Evolutionary conservation across 2,113 vertebrate species (phyloP).

Genomic region (Gallinago paraguaiae): DNA sequence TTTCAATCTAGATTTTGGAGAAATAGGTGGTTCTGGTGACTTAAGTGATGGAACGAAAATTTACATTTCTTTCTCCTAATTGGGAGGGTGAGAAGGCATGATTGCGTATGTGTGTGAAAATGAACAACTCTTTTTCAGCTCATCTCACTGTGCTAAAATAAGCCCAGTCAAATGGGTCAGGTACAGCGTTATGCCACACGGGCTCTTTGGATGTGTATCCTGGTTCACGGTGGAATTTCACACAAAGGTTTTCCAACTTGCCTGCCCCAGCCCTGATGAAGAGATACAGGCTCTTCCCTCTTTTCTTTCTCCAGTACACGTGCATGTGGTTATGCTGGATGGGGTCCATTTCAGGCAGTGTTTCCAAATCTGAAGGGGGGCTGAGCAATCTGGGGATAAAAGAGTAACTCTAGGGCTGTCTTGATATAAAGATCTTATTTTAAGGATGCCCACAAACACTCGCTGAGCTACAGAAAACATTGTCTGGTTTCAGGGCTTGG

Average conservation of each 20-base stretch:
- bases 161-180: not conserved
- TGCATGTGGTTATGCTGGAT: not conserved
- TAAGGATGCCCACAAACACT: not conserved
- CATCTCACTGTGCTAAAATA: not conserved
- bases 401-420: not conserved
- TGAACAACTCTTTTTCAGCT: not conserved
- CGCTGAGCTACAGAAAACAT: not conserved
- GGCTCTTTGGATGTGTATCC: accelerated
- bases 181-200: accelerated
- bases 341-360: not conserved
- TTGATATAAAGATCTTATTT: not conserved
- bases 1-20: not conserved
- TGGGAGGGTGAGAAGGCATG: not conserved
- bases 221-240: not conserved
- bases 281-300: not conserved
- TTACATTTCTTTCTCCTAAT: not conserved
- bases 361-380: not conserved
- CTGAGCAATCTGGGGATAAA: not conserved
- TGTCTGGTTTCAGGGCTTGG: not conserved
- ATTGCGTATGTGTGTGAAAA: not conserved
- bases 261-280: not conserved
- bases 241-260: not conserved
- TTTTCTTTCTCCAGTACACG: accelerated
- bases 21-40: not conserved
- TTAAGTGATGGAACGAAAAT: not conserved